Percentiles rank a stretch among this genome's conserved stretches.
Evolutionary conservation across 2,797 vertebrate species (phyloP).

Genomic region (Silurus aristotelis): DNA sequence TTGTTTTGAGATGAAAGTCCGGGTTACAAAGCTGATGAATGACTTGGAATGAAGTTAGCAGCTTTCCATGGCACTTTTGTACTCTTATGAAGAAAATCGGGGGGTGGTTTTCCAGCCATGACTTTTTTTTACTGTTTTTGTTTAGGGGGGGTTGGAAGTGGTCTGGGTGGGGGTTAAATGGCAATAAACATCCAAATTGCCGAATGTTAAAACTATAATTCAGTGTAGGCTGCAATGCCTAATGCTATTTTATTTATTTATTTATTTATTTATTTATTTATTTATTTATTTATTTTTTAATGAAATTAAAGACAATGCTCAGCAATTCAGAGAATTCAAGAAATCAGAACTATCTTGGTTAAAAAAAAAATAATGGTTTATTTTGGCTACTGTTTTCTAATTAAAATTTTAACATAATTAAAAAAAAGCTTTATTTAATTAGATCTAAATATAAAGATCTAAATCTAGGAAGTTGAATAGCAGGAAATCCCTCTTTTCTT

Average conservation of each 20-base stretch:
- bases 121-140: neutral
- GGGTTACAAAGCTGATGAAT: constrained; percentile 24
- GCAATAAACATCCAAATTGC: neutral
- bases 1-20: constrained; percentile 10
- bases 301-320: neutral
- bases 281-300: neutral
- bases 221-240: neutral
- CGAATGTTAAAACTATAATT: neutral
- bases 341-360: neutral
- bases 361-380: neutral
- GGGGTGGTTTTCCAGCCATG: constrained; percentile 19
- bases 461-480: neutral
- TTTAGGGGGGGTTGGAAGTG: too few species aligned
- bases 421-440: neutral
- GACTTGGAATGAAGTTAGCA: constrained; percentile 34
- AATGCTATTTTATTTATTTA: neutral
- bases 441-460: neutral
- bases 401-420: neutral
- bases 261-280: neutral
- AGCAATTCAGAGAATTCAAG: neutral
- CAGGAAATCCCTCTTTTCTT: constrained; percentile 5
- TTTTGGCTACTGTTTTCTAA: neutral
- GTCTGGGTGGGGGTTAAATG: neutral
- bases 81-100: constrained; percentile 27
- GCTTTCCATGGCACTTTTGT: constrained; percentile 50